phyloP scores from a whole-genome alignment of 2,113 vertebrate species.

The Oncorhynchus mykiss region DNA sequence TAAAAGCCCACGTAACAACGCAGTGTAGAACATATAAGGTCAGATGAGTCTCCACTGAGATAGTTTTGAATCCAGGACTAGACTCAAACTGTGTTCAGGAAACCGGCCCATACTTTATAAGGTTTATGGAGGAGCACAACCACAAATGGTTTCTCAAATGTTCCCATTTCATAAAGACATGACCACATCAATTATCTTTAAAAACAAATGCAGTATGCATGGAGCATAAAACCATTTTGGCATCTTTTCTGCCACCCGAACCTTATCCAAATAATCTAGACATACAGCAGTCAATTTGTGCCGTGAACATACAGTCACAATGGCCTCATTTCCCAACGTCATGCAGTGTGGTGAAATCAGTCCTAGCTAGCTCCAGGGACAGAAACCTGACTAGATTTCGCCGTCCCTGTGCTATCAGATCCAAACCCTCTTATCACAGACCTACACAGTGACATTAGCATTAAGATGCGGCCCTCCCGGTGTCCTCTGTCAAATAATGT shows the following conservation, averaged over 20 bases:
- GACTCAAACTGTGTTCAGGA: no score
- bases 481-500: slow-evolving; percentile 11
- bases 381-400: not conserved
- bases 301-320: not conserved
- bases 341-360: not conserved
- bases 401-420: not conserved
- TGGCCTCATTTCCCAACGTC: not conserved
- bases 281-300: not conserved
- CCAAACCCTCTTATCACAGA: slow-evolving; percentile 5
- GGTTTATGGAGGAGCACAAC: not conserved
- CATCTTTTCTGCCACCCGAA: not conserved
- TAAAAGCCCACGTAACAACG: not conserved
- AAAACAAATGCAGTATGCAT: not conserved
- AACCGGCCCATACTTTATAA: not conserved
- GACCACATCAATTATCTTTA: not conserved
- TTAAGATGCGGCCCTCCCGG: not conserved
- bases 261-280: no score
- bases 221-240: not conserved
- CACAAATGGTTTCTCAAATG: not conserved
- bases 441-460: slow-evolving; percentile 26
- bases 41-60: not conserved
- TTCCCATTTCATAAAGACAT: not conserved
- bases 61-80: no score
- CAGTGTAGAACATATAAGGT: not conserved
- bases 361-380: not conserved